These are phyloP conservation scores for Heliconius hewitsoni DNA, from an alignment of 1,140 invertebrate genomes.

Conservation along the genomic window DNA sequence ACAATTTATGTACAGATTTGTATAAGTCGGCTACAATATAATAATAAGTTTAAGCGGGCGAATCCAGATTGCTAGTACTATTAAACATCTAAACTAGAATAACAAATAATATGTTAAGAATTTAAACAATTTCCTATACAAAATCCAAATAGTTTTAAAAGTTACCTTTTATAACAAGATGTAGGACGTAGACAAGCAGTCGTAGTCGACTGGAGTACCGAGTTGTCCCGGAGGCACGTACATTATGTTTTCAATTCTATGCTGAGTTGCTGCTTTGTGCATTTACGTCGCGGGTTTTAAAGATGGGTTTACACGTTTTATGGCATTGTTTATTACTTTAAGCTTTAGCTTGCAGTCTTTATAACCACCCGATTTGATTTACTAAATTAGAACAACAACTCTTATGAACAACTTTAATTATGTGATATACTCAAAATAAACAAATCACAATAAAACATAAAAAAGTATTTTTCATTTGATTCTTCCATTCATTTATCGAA, in stretches of 20 bases:
- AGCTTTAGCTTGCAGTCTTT: neutral
- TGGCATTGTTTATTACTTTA: neutral
- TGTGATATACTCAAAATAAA: no score
- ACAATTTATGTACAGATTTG: no score
- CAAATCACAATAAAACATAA: no score
- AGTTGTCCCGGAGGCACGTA: conserved; percentile 37
- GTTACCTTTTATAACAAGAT: conserved; percentile 32
- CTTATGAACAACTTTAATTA: no score
- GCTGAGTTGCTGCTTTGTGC: conserved; percentile 30
- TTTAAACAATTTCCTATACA: conserved; percentile 17
- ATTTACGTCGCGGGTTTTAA: conserved; percentile 31
- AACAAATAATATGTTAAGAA: neutral
- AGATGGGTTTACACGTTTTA: conserved; percentile 6
- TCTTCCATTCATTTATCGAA: no score
- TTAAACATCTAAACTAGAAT: no score
- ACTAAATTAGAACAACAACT: no score
- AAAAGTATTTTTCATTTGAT: no score
- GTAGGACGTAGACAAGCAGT: conserved; percentile 30
- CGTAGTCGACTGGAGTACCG: conserved; percentile 32
- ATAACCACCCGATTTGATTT: no score
- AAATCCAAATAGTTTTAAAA: conserved; percentile 18
- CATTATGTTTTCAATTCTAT: conserved; percentile 40
- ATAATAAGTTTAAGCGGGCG: no score
- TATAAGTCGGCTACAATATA: no score
- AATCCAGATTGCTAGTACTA: no score